Base-by-base conservation (phyloP, 2,888 invertebrate species). In the Phaedon cochleariae region DNA sequence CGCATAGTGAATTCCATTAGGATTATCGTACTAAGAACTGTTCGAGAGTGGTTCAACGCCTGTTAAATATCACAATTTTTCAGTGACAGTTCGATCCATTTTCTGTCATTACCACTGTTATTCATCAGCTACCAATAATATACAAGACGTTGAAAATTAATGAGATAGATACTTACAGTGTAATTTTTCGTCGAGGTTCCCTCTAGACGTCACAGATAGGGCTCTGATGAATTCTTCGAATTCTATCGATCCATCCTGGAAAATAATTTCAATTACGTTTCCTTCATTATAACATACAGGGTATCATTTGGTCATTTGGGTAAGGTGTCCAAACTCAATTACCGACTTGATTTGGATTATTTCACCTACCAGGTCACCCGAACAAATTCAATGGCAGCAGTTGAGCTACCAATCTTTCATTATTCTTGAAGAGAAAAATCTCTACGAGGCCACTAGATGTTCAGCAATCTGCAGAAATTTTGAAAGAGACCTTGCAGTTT, bases 191-290 rank as follows among this genome's bases (percentile, higher is more conserved):
- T 98, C 98, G 77, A 98, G 88, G 84, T 97, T 97, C 73, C 98
- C 98, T 82, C 98, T 89, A 83, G 98, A 98, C 90, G 98, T 99
- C 81, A 98, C 96, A 77, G 98, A 98, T 72, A 99, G 87, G 68
- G 98, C 98, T 84, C 96, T 90, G 82, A 98, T 98, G 85, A 99
- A 98, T 87, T 98, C 98, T 85, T 97, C 97, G 84, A 98, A 99
- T 85, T 98, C 97, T 85, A 99, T 99, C 79, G 96, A 95, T 72
- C 98, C 98, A 85, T 98, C 98, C 98, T 98, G 88, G 22, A 84
- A 83, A 69, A 53, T 15, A 15, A 17, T 5, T 4, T 5, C 3
- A 41, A 41, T 15, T 41, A 3, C 3, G 41, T 2, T 6, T 2
- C 17, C 41, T 12, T 41, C n/a, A n/a, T n/a, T n/a, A n/a, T n/a